Evolutionary conservation across 2,797 vertebrate species (phyloP).

Genomic region (Hapalemur alaotrensis): DNA sequence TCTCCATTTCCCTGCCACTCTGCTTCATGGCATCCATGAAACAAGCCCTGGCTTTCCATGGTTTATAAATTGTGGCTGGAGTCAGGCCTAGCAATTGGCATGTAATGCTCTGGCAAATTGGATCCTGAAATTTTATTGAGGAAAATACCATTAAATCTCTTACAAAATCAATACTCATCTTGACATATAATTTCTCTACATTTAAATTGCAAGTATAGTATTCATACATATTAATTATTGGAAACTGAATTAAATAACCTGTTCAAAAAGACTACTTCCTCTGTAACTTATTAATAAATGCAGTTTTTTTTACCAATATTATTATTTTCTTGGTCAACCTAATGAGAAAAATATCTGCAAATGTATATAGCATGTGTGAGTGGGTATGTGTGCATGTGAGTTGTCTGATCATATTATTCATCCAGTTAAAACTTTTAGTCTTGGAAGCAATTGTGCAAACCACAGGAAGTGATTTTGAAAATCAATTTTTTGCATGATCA

Average conservation of each 20-base stretch:
- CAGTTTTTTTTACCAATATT: not conserved
- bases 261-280: not conserved
- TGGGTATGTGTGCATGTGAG: not conserved
- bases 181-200: not conserved
- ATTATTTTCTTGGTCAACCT: not conserved
- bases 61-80: not conserved
- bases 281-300: not conserved
- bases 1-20: not conserved
- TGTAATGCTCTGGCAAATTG: slow-evolving; percentile 12
- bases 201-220: not conserved
- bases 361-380: not conserved
- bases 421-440: not conserved
- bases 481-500: slow-evolving; percentile 20
- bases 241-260: slow-evolving; percentile 12
- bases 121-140: slow-evolving; percentile 12
- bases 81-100: not conserved
- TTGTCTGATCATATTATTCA: not conserved
- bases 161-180: not conserved
- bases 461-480: not conserved
- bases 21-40: not conserved
- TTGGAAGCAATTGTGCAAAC: not conserved
- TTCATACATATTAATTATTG: slow-evolving; percentile 6
- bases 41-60: not conserved
- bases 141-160: not conserved
- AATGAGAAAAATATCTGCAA: not conserved